Conservation (phyloP, 2,113 vertebrate genomes). For the Campylomormyrus tamandua region DNA sequence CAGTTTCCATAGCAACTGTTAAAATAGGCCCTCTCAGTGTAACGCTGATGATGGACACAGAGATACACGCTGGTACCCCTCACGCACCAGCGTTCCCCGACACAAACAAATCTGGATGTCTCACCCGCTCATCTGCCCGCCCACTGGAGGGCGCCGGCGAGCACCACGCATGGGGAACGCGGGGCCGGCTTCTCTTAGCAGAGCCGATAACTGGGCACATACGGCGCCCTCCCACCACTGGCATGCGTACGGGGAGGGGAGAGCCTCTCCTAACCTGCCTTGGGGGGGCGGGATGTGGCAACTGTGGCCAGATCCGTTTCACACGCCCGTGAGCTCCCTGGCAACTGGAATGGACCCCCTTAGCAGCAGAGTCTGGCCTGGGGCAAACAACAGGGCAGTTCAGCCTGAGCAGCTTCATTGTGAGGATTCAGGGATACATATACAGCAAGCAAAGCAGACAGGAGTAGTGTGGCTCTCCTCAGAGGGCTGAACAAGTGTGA, state of each 20-base stretch:
- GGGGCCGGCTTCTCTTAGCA: not conserved
- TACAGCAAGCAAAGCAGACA: not conserved
- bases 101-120: conserved; percentile 15
- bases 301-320: not conserved
- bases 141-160: not conserved
- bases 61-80: conserved; percentile 33
- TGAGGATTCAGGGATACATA: not conserved
- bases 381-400: not conserved
- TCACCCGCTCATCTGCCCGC: not conserved
- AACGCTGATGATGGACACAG: conserved; percentile 52
- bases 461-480: not conserved
- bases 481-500: not conserved
- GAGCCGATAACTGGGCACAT: not conserved
- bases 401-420: not conserved
- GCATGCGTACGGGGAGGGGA: no score
- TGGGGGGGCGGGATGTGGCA: not conserved
- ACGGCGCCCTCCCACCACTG: not conserved
- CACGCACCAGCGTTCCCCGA: conserved; percentile 10
- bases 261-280: not conserved
- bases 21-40: conserved; percentile 59
- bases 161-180: conserved; percentile 5
- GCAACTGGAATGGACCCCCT: not conserved
- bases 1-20: conserved; percentile 74
- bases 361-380: not conserved
- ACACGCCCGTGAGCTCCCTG: not conserved